Evolutionary conservation across 1,140 invertebrate species (phyloP).

Genomic region (Papilio glaucus): DNA sequence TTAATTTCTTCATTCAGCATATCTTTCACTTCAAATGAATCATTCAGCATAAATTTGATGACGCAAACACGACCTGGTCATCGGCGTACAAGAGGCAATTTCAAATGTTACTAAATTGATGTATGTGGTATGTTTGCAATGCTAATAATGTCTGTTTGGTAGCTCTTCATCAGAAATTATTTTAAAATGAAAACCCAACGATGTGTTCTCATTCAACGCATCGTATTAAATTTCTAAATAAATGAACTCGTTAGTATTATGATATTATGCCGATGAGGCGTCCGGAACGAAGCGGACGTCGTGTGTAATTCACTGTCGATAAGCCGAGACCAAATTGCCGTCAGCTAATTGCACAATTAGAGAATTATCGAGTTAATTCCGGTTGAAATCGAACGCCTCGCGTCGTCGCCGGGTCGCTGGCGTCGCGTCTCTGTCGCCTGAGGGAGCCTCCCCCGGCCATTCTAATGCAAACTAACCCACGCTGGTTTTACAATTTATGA

Average conservation of each 20-base stretch:
- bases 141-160: neutral
- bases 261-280: slow-evolving; percentile 25
- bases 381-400: slow-evolving; percentile 67
- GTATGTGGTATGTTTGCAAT: too few species aligned
- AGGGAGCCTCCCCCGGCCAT: slow-evolving; percentile 42
- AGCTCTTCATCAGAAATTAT: neutral
- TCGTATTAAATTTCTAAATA: slow-evolving; percentile 30
- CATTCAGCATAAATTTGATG: too few species aligned
- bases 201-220: neutral
- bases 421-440: slow-evolving; percentile 29
- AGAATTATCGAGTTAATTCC: slow-evolving; percentile 78
- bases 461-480: slow-evolving; percentile 75
- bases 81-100: too few species aligned
- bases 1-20: too few species aligned
- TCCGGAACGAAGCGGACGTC: slow-evolving; percentile 24
- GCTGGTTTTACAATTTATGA: slow-evolving; percentile 66
- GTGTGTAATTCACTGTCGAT: slow-evolving; percentile 46
- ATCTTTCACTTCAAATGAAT: too few species aligned
- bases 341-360: slow-evolving; percentile 75
- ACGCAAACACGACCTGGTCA: too few species aligned
- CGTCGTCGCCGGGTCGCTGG: slow-evolving; percentile 31
- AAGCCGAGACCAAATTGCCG: slow-evolving; percentile 67
- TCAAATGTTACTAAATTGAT: too few species aligned
- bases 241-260: slow-evolving; percentile 32
- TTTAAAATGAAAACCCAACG: neutral